phyloP scores from a whole-genome alignment of 2,113 vertebrate genomes.

The Grus americana region DNA sequence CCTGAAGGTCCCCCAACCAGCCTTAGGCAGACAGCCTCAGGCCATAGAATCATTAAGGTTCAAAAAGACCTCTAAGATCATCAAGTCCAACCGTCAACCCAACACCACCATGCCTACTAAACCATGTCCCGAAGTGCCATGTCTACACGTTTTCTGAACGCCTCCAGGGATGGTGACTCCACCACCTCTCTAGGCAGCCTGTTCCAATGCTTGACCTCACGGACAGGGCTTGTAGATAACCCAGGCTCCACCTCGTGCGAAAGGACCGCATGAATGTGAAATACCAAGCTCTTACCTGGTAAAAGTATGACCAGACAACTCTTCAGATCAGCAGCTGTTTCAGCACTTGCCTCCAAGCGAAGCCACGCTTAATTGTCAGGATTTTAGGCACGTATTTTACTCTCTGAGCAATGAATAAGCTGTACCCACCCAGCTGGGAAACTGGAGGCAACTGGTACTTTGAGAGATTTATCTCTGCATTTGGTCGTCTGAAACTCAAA shows the following conservation, averaged over 20 bases:
- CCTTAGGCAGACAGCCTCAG: fast-evolving
- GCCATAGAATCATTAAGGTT: no score
- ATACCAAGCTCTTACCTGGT: background rate
- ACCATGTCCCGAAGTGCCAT: no score
- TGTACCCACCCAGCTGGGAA: background rate
- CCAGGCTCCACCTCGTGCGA: background rate
- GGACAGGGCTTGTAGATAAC: background rate
- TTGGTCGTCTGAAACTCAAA: background rate
- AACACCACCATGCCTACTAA: no score
- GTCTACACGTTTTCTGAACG: no score
- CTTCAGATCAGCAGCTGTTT: background rate
- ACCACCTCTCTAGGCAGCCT: no score
- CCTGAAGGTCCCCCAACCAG: fast-evolving
- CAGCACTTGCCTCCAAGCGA: background rate
- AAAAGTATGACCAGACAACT: background rate
- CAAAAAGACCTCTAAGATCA: no score
- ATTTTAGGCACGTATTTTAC: background rate
- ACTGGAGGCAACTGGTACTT: background rate
- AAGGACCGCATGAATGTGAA: fast-evolving
- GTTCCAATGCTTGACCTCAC: background rate
- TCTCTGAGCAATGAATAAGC: background rate
- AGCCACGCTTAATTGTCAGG: background rate
- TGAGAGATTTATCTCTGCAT: background rate
- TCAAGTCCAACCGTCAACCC: no score
- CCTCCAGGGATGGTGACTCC: no score